These are phyloP conservation scores for Salarias fasciatus DNA, from an alignment of 2,797 vertebrate species.

Conservation along the genomic window DNA sequence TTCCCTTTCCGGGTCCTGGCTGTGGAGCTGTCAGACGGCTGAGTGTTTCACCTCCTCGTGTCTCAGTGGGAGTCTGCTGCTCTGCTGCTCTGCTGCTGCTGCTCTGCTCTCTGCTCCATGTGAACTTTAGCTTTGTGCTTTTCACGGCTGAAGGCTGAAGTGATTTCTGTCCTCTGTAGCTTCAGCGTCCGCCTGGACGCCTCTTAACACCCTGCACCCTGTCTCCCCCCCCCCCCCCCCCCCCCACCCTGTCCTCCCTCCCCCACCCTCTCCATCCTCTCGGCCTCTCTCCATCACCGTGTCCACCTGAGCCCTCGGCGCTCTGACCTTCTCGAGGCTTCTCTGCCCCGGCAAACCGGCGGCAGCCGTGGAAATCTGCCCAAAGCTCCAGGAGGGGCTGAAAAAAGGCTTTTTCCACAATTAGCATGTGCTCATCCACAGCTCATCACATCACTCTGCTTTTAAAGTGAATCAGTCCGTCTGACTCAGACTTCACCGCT, in stretches of 20 bases:
- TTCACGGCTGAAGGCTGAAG: conserved; percentile 47
- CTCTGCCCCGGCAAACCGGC: no score
- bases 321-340: conserved; percentile 35
- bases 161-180: background rate
- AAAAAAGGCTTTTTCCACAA: no score
- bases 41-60: conserved; percentile 12
- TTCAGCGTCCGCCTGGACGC: conserved; percentile 39
- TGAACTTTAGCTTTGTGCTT: conserved; percentile 41
- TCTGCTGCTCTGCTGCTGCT: conserved; percentile 5
- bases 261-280: conserved; percentile 31
- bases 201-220: conserved; percentile 40
- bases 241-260: conserved; percentile 25
- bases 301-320: conserved; percentile 28
- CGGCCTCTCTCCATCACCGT: conserved; percentile 24
- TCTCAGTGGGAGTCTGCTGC: background rate
- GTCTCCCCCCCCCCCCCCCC: conserved; percentile 8
- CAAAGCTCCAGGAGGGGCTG: conserved; percentile 1
- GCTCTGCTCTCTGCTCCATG: conserved; percentile 10
- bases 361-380: conserved; percentile 1
- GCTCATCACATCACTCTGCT: no score
- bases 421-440: no score
- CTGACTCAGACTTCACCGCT: no score
- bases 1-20: no score
- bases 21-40: background rate
- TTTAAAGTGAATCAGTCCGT: no score